phyloP scores from a whole-genome alignment of 2,113 vertebrate species.

The Corvus hawaiiensis region DNA sequence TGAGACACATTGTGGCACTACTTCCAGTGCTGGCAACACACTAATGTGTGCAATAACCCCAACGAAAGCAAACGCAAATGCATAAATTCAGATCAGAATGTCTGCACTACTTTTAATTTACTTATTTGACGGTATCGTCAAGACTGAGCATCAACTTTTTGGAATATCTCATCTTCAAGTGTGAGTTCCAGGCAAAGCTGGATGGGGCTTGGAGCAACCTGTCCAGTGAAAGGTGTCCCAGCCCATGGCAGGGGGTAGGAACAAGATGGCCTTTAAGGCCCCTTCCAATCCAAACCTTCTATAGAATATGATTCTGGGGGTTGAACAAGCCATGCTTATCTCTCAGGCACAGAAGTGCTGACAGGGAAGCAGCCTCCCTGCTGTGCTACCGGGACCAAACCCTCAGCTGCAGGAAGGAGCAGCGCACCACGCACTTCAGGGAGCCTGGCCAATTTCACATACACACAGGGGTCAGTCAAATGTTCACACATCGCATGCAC shows the following conservation, averaged over 20 bases:
- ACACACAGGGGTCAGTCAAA: not conserved
- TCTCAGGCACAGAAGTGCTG: not conserved
- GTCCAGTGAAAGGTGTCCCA: not conserved
- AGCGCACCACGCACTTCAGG: rapidly evolving
- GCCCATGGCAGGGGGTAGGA: not conserved
- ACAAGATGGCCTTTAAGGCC: not conserved
- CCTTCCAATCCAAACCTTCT: not conserved
- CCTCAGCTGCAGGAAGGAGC: not conserved
- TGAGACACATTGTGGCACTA: not conserved
- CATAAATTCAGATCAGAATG: not conserved
- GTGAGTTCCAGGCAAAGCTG: rapidly evolving
- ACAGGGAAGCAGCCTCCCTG: not conserved
- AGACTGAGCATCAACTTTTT: not conserved
- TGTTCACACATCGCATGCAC: not conserved
- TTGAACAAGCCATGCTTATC: not conserved
- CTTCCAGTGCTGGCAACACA: not conserved
- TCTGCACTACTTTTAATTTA: not conserved
- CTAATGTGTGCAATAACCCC: not conserved
- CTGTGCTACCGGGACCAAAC: not conserved
- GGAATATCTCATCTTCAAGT: not conserved
- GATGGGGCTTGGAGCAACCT: not conserved
- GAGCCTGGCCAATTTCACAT: rapidly evolving
- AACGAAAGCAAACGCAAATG: not conserved
- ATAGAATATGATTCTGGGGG: not conserved
- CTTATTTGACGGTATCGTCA: not conserved